Conservation (phyloP, 1,140 invertebrate species). For the Idris sp. region DNA sequence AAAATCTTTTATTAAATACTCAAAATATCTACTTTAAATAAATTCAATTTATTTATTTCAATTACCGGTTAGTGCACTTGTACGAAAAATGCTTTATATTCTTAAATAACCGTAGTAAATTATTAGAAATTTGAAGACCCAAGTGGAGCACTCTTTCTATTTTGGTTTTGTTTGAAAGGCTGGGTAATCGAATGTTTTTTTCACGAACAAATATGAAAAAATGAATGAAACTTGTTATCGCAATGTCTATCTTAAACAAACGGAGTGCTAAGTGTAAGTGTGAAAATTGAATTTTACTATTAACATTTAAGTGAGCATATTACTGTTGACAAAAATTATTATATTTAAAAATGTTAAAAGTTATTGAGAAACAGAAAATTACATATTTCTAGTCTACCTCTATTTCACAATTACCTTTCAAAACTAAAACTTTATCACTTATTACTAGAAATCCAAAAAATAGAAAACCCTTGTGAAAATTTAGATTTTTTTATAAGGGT, state of each 20-base stretch:
- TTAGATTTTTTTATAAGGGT: no score
- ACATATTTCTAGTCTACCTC: no score
- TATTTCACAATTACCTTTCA: no score
- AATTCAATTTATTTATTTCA: conserved; percentile 1
- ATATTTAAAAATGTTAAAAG: no score
- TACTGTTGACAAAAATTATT: no score
- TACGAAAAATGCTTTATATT: no score
- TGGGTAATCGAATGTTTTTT: conserved; percentile 10
- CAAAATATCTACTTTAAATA: not conserved
- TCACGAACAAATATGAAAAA: conserved; percentile 11
- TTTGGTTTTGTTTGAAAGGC: conserved; percentile 21
- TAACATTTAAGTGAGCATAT: not conserved
- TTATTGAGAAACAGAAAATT: no score
- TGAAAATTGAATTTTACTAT: not conserved
- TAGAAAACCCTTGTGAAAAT: no score
- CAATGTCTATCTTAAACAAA: not conserved
- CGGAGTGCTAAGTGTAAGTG: no score
- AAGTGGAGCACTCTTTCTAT: conserved; percentile 28
- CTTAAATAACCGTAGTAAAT: conserved; percentile 20
- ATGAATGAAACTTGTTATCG: conserved; percentile 5
- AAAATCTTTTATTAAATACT: no score
- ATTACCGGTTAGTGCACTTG: conserved; percentile 2
- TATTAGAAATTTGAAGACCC: conserved; percentile 10
- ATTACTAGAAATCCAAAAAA: no score
- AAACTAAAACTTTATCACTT: no score